These are phyloP conservation scores for rat (Rattus norvegicus) DNA, from an alignment of 2,113 vertebrate species.

Conservation along the genomic window DNA sequence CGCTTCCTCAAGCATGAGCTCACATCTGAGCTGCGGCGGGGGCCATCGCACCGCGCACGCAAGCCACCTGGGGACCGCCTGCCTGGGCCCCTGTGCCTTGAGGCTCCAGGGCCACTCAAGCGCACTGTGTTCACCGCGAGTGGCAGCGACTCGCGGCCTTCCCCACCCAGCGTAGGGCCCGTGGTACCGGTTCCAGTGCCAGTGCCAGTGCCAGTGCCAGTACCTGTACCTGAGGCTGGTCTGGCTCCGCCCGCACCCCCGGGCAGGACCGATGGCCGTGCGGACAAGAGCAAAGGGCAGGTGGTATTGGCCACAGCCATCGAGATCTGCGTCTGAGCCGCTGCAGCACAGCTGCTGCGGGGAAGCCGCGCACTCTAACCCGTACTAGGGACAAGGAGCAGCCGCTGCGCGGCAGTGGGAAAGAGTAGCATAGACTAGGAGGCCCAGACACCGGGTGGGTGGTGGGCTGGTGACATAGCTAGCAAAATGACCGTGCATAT, in stretches of 20 bases:
- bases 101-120: constrained; percentile 86
- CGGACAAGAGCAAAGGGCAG: constrained; percentile 97
- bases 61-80: constrained; percentile 90
- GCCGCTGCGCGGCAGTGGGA: background rate
- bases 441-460: background rate
- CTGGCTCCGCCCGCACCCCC: constrained; percentile 76
- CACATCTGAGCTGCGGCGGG: constrained; percentile 94
- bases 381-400: background rate
- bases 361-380: constrained; percentile 24
- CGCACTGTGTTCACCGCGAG: constrained; percentile 89
- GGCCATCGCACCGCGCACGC: constrained; percentile 93
- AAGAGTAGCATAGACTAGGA: constrained; percentile 47
- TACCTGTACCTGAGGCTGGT: constrained; percentile 82
- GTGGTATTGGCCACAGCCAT: constrained; percentile 98
- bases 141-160: constrained; percentile 84
- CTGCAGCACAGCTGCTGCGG: background rate
- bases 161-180: constrained; percentile 84
- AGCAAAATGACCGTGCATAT: background rate
- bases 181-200: constrained; percentile 30
- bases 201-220: constrained; percentile 66
- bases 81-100: constrained; percentile 85
- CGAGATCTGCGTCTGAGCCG: constrained; percentile 95
- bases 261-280: constrained; percentile 90
- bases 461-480: background rate
- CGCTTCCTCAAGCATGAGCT: constrained; percentile 98